phyloP scores from a whole-genome alignment of 2,113 vertebrate genomes.

The Ptychochromis oligacanthus region DNA sequence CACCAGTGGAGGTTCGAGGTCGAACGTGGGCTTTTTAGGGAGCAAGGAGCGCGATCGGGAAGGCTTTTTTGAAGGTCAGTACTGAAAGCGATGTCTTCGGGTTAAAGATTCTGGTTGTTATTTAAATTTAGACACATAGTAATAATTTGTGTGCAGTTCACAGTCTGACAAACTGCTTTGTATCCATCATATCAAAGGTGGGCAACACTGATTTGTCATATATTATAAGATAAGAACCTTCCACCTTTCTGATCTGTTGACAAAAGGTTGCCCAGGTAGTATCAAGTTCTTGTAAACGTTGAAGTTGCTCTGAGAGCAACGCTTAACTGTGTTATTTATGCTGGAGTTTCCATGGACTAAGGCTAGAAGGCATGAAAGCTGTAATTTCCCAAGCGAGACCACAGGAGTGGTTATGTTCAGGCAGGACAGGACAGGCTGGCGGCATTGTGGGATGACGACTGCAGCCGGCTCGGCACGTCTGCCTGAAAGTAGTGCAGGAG shows the following conservation, averaged over 20 bases:
- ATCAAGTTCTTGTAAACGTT: background rate
- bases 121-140: background rate
- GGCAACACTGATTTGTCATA: background rate
- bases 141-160: background rate
- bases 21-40: background rate
- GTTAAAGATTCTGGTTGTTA: background rate
- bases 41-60: background rate
- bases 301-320: background rate
- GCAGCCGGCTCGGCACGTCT: slow-evolving; percentile 7
- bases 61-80: background rate
- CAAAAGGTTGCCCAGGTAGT: background rate
- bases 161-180: background rate
- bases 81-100: background rate
- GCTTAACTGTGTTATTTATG: slow-evolving; percentile 15
- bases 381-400: slow-evolving; percentile 24
- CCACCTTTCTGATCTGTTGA: background rate
- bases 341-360: slow-evolving; percentile 19
- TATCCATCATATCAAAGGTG: background rate
- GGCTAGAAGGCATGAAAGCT: slow-evolving; percentile 9
- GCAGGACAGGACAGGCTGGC: slow-evolving; percentile 29
- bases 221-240: background rate
- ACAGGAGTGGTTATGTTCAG: background rate
- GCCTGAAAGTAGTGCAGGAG: slow-evolving; percentile 22
- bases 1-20: background rate
- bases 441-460: slow-evolving; percentile 26